Evolutionary conservation across 2,797 vertebrate species (phyloP).

Genomic region (Melanotaenia boesemani): DNA sequence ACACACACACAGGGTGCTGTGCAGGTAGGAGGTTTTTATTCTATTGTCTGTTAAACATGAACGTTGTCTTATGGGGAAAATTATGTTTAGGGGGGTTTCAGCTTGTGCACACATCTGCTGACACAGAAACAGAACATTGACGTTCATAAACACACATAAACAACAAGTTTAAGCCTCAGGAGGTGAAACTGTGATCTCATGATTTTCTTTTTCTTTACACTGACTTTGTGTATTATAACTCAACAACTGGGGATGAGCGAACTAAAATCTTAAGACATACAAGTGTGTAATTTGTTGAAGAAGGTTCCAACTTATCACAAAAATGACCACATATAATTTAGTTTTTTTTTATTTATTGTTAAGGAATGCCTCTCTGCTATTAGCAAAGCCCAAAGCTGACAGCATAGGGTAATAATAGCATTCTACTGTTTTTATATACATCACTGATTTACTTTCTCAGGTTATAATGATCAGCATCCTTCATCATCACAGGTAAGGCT

Average conservation of each 20-base stretch:
- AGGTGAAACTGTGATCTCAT: slow-evolving; percentile 1
- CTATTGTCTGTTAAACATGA: slow-evolving; percentile 39
- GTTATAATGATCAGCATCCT: neutral
- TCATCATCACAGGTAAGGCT: neutral
- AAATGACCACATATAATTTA: too few relatives aligned
- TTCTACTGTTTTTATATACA: neutral
- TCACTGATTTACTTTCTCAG: neutral
- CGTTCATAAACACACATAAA: neutral
- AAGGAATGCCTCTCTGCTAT: neutral
- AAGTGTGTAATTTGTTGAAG: too few relatives aligned
- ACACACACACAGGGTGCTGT: neutral
- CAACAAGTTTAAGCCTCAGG: neutral
- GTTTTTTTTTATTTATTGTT: too few relatives aligned
- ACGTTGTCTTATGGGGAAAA: slow-evolving; percentile 14
- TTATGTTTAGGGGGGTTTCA: slow-evolving; percentile 10
- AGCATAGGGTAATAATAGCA: neutral
- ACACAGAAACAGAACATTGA: slow-evolving; percentile 5
- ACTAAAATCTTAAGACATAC: neutral
- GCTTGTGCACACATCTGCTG: neutral
- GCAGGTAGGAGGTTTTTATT: neutral
- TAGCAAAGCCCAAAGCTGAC: neutral
- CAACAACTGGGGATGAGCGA: neutral
- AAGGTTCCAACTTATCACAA: too few relatives aligned
- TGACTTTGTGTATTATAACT: neutral
- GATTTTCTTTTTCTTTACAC: neutral